Evolutionary conservation across 2,888 invertebrate species (phyloP).

Genomic region (Sinhomidia bicolor): DNA sequence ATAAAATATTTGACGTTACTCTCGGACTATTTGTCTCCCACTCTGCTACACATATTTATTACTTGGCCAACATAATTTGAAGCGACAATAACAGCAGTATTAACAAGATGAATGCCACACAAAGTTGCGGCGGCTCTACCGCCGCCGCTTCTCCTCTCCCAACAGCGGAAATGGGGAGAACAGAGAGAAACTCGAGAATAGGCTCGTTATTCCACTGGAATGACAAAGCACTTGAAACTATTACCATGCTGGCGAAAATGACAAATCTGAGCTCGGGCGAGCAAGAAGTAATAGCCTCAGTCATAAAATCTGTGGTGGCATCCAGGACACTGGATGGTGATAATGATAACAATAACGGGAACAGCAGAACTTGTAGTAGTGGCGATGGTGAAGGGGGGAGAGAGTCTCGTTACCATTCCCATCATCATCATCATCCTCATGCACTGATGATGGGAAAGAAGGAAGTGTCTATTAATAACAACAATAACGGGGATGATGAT

Average conservation of each 20-base stretch:
- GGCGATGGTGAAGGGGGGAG: background rate
- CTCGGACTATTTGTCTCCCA: background rate
- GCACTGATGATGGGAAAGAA: constrained; percentile 33
- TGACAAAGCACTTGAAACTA: constrained; percentile 68
- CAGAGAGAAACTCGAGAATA: constrained; percentile 52
- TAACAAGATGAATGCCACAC: constrained; percentile 42
- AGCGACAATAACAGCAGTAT: background rate
- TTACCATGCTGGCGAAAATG: constrained; percentile 66
- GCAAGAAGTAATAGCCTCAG: constrained; percentile 63
- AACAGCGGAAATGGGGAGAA: constrained; percentile 42
- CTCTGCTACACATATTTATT: no score
- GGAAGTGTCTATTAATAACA: constrained; percentile 57
- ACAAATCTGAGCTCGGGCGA: constrained; percentile 63
- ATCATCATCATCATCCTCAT: background rate
- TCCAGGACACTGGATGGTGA: constrained; percentile 56
- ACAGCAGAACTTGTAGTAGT: background rate
- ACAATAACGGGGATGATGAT: constrained; percentile 44
- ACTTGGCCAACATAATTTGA: background rate
- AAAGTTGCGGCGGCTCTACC: constrained; percentile 7
- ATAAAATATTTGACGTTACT: background rate
- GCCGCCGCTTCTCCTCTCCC: constrained; percentile 41
- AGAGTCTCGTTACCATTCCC: background rate
- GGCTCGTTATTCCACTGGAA: constrained; percentile 68
- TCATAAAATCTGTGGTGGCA: constrained; percentile 60
- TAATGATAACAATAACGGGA: constrained; percentile 15